Base-by-base conservation (phyloP, 2,113 vertebrate species). In the Grammomys dolichurus region DNA sequence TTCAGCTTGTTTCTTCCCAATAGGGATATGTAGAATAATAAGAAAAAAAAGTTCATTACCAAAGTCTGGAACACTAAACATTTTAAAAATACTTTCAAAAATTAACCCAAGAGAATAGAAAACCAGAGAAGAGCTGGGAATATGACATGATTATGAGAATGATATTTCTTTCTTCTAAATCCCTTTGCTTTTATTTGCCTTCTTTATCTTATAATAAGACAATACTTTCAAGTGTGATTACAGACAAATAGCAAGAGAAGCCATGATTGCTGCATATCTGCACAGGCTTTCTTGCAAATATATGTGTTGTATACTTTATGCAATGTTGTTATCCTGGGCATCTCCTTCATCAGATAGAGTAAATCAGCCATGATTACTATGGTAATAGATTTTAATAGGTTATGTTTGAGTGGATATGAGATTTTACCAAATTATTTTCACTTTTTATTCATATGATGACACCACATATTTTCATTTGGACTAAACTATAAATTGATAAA, bases 61-160 rank as follows among this genome's bases (percentile, higher is more conserved):
- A 16, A 89, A 65, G 10, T 48, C 36, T 58, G 28, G n/a, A n/a
- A 31, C 91, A 16, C 43, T 48, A 70, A n/a, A 78, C 17, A 7
- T 94, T 82, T 28, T 28, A 65, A 95, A 87, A 40, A 43, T 17
- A 26, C 77, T 69, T 69, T 40, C 40, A 40, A 96, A 87, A 40
- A 43, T 17, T 60, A 77, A 65, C 14, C 70, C 5, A 80, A 19
- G 69, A 6, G 33, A 90, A 48, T 11, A 90, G n/a, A 73, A 17
- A 88, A 63, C 94, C 7, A 36, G 3, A 82, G 3, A 40, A n/a
- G 9, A 69, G 76, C 60, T 16, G 69, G 19, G 2, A 88, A 91
- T 36, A 8, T 63, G 4, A 77, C 46, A 72, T 3, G 70, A 69
- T 84, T 40, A n/a, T 40, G 80, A 26, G 12, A 60, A 60, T 60